Percentiles rank a stretch among this genome's conserved stretches.
These are phyloP conservation scores for Psilopsiagon aymara DNA, from an alignment of 2,113 vertebrate species.

Conservation along the genomic window DNA sequence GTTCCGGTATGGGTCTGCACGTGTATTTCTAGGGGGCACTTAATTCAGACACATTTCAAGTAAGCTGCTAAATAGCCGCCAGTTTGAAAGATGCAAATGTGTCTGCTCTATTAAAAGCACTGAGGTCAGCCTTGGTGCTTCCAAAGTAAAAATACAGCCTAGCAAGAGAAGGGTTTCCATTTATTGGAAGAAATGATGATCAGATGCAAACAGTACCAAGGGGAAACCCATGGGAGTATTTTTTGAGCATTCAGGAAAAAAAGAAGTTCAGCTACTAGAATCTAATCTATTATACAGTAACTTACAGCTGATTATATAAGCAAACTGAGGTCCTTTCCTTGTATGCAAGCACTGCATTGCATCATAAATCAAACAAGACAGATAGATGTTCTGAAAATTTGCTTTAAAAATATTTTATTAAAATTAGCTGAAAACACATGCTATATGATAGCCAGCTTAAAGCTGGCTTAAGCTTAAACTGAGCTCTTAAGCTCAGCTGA, in stretches of 20 bases:
- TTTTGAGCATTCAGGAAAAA: not conserved
- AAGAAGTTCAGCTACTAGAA: not conserved
- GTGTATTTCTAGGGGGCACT: constrained; percentile 16
- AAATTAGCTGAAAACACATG: not conserved
- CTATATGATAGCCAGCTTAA: not conserved
- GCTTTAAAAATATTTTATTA: fast-evolving
- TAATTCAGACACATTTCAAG: constrained; percentile 48
- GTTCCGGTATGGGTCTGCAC: not conserved
- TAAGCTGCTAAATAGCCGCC: constrained; percentile 15
- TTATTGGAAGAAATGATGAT: not conserved
- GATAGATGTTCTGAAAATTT: not conserved
- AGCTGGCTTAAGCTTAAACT: not conserved
- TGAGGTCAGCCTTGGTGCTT: not conserved
- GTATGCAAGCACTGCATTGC: not conserved
- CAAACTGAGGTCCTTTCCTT: not conserved
- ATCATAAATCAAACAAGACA: not conserved
- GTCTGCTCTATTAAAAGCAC: not conserved
- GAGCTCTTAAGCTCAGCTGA: not conserved
- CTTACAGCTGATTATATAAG: not conserved
- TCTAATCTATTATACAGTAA: not conserved
- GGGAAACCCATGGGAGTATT: not conserved
- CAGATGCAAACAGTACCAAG: not conserved
- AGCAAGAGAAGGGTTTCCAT: not conserved
- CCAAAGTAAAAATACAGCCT: not conserved
- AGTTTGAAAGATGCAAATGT: constrained; percentile 7